Evolutionary conservation across 2,888 invertebrate species (phyloP), one percentile per base, ranked within the genome.

Genomic region (Eupithecia insigniata): DNA sequence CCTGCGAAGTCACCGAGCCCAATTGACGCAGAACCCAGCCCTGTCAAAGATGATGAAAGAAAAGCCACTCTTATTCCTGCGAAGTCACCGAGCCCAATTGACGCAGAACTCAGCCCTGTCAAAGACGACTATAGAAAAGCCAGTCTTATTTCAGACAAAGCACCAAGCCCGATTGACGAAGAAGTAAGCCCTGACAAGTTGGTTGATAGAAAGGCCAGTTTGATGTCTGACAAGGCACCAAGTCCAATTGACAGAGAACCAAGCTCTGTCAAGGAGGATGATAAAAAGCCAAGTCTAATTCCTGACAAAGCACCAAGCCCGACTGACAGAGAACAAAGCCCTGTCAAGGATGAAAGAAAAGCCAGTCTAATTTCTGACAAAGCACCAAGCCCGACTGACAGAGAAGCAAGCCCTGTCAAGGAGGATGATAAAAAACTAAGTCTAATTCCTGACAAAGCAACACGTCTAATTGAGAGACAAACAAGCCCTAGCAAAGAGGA

Each of bases 261-360:
- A 14, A 70, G 67, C 26, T 58, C 67, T 60, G 73, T 60, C 30
- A 70, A 70, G 43, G 73, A 73, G 30, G 76, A n/a, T 39, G 74
- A 79, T n/a, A 71, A 71, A 69, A 71, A 34, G 7, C 26, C 67
- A 4, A 72, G 74, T 39, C 67, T 69, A 28, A 67, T 73, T 18
- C 51, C 73, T 26, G 22, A 22, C 22, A 51, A 18, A 22, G 0
- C 8, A 22, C 0, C 22, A 22, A 51, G 51, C 22, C 22, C 51
- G 2, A 22, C 10, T 0, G 51, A 78, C n/a, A 71, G 69, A 10
- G 68, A 76, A 39, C 71, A 75, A 0, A 71, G 69, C 4, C 71
- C 71, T 0, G 34, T 70, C n/a, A 51, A 51, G n/a, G 8, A 51
- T 0, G 58, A 30, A 46, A 66, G 8, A 69, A 78, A 76, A 14